Evolutionary conservation across 2,797 vertebrate species (phyloP), one percentile per base, ranked within the genome.

Genomic region (Halcyon leucocephala): DNA sequence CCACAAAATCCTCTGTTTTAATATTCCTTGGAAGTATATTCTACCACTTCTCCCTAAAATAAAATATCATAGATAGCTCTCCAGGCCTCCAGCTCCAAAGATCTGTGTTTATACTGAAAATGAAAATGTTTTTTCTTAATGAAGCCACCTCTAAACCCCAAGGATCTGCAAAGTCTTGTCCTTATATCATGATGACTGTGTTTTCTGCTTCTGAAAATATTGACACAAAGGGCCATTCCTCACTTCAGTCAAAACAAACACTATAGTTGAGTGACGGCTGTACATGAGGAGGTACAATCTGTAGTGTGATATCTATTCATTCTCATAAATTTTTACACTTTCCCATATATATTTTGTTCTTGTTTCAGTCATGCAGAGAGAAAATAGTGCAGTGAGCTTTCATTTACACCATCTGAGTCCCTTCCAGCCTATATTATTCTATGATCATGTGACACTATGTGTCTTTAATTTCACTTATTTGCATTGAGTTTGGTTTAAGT

Each of bases 1-100:
- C 93, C 54, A 82, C 26, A 82, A 94, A 94, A 90, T 87, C 88
- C 52, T 71, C 37, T 3, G 8, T 82, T 89, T 95, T 84, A 93
- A 49, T 86, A 65, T 67, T 72, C 52, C 46, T 86, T 82, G 51
- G 78, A 86, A 86, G 15, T 62, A 33, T 58, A 49, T 89, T 77
- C 37, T 72, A 26, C 15, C 28, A 19, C 20, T 81, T 86, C 16
- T 65, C 18, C 61, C 55, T 78, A 41, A 82, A 89, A 60, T 51
- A 91, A 92, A 87, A 58, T 51, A 41, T 9, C 31, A 11, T 60
- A 62, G 65, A 24, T 69, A 58, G 76, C 46, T 95, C 13, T 66
- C 7, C 25, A 62, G 73, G 15, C 20, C 51, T 86, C 12, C 41
- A 92, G 29, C 39, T 82, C 41, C 7, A 67, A 25, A 76, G 9